These are phyloP conservation scores for Botia kubotai DNA, from an alignment of 2,797 vertebrate genomes.

Conservation along the genomic window DNA sequence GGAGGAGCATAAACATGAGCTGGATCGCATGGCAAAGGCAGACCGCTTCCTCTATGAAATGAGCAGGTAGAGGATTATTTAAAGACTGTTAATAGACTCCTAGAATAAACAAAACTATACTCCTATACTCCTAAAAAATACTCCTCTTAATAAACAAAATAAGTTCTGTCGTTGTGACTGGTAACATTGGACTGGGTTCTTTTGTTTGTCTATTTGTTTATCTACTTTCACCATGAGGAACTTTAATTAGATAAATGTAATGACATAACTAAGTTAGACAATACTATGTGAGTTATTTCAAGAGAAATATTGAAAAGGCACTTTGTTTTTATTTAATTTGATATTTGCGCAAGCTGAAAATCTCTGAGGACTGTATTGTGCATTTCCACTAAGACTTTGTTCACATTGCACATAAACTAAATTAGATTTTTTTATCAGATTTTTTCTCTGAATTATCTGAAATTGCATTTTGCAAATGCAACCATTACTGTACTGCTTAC, in stretches of 20 bases:
- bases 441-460: too few relatives aligned
- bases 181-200: not conserved
- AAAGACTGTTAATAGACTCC: too few relatives aligned
- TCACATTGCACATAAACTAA: too few relatives aligned
- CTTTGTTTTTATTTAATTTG: conserved; percentile 12
- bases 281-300: not conserved
- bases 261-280: not conserved
- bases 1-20: conserved; percentile 96
- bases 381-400: too few relatives aligned
- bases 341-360: not conserved
- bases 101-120: too few relatives aligned
- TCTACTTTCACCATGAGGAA: not conserved
- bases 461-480: too few relatives aligned
- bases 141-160: not conserved
- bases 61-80: conserved; percentile 85
- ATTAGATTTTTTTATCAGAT: too few relatives aligned
- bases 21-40: conserved; percentile 97
- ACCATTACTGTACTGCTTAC: too few relatives aligned
- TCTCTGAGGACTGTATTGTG: too few relatives aligned
- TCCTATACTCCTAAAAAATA: too few relatives aligned
- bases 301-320: not conserved
- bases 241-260: conserved; percentile 13
- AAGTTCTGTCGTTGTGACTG: not conserved
- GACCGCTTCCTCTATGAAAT: conserved; percentile 98
- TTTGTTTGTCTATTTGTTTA: not conserved